Conservation (phyloP, 2,113 vertebrate species). For the Tinamus guttatus region DNA sequence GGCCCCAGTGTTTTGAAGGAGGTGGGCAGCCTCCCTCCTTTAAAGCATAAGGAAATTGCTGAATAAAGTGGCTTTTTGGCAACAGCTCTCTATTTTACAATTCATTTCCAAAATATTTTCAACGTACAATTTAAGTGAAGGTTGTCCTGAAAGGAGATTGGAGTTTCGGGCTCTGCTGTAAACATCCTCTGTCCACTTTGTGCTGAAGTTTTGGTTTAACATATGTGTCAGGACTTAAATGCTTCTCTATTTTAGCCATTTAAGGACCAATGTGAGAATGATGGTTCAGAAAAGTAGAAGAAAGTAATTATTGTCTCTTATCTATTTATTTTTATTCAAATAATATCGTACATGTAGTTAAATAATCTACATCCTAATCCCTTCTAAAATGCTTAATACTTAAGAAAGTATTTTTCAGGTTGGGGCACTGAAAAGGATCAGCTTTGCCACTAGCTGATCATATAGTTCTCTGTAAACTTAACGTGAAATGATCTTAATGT, state of each 20-base stretch:
- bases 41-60: neutral
- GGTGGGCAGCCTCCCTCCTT: neutral
- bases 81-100: neutral
- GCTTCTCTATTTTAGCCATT: neutral
- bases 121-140: neutral
- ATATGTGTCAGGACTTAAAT: neutral
- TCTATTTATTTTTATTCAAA: neutral
- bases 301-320: neutral
- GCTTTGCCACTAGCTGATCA: rapidly evolving
- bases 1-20: neutral
- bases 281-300: neutral
- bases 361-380: neutral
- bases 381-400: neutral
- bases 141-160: neutral
- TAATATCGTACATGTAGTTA: neutral
- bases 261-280: neutral
- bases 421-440: neutral
- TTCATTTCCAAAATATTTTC: neutral
- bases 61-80: neutral
- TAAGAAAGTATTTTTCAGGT: neutral
- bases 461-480: neutral
- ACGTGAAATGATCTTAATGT: neutral
- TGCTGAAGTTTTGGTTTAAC: neutral
- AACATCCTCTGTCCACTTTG: rapidly evolving
- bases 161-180: neutral